Evolutionary conservation across 2,113 vertebrate genomes (phyloP).

Genomic region (Hucho hucho): DNA sequence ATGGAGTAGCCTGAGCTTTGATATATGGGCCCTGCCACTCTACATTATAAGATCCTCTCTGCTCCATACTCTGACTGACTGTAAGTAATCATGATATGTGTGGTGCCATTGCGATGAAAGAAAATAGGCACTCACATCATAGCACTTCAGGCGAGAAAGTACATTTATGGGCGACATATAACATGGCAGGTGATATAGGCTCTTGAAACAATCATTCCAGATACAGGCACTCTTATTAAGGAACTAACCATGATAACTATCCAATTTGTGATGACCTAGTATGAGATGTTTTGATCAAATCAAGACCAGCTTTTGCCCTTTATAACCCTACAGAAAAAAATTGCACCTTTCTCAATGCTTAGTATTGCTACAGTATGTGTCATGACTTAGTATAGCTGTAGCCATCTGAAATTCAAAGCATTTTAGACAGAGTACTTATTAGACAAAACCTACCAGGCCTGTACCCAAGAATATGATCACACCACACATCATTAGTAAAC

Average conservation of each 20-base stretch:
- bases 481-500: no score
- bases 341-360: no score
- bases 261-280: not conserved
- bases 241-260: no score
- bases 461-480: no score
- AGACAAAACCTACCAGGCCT: no score
- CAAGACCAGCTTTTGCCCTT: no score
- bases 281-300: not conserved
- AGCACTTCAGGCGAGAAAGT: not conserved
- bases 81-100: constrained; percentile 36
- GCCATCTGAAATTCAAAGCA: no score
- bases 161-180: not conserved
- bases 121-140: constrained; percentile 9
- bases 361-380: no score
- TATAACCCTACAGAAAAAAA: no score
- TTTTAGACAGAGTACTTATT: no score
- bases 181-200: not conserved
- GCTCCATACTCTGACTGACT: constrained; percentile 10
- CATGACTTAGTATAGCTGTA: no score
- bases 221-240: not conserved
- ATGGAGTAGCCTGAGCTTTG: constrained; percentile 39
- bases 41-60: constrained; percentile 25
- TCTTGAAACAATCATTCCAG: not conserved
- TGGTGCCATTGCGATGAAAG: constrained; percentile 6
- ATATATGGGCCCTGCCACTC: constrained; percentile 25